These are phyloP conservation scores for Drosophila borborema DNA, from an alignment of 2,888 invertebrate genomes.

Conservation along the genomic window DNA sequence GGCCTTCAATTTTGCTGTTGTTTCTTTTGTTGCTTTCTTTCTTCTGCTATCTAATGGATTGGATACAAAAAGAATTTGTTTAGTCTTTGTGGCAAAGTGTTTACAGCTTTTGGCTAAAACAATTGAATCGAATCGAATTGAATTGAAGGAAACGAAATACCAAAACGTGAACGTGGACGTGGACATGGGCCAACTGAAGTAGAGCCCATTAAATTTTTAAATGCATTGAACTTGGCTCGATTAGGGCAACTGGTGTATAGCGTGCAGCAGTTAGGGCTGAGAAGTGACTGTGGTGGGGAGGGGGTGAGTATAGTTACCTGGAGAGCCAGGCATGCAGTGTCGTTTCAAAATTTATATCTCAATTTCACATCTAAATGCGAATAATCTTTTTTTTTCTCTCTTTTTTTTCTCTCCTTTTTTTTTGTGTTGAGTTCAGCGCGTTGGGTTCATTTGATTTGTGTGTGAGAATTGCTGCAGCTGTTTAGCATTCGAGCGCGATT, in stretches of 20 bases:
- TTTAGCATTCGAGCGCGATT: conserved; percentile 67
- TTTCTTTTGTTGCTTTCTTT: background rate
- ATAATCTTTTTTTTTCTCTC: conserved; percentile 65
- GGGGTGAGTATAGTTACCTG: background rate
- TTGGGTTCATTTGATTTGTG: conserved; percentile 75
- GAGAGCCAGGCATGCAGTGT: conserved; percentile 45
- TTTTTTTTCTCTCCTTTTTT: conserved; percentile 1
- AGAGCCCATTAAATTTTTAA: conserved; percentile 57
- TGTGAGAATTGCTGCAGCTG: conserved; percentile 76
- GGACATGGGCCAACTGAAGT: conserved; percentile 9
- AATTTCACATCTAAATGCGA: conserved; percentile 81
- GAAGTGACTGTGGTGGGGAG: too few species aligned
- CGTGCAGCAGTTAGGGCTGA: conserved; percentile 45
- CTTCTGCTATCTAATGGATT: conserved; percentile 4
- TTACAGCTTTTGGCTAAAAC: conserved; percentile 62
- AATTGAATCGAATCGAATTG: conserved; percentile 42
- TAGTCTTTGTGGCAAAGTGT: conserved; percentile 68
- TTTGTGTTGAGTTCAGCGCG: conserved; percentile 36
- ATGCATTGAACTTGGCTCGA: conserved; percentile 51
- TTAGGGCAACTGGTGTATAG: conserved; percentile 14
- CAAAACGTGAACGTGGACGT: background rate
- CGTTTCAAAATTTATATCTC: conserved; percentile 81
- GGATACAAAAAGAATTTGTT: conserved; percentile 55
- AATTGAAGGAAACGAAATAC: conserved; percentile 27
- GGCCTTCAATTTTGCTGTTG: conserved; percentile 40